Percentiles rank a stretch among this genome's conserved stretches.
Conservation (phyloP, 2,797 vertebrate species). For the Odontamblyopus rebecca region DNA sequence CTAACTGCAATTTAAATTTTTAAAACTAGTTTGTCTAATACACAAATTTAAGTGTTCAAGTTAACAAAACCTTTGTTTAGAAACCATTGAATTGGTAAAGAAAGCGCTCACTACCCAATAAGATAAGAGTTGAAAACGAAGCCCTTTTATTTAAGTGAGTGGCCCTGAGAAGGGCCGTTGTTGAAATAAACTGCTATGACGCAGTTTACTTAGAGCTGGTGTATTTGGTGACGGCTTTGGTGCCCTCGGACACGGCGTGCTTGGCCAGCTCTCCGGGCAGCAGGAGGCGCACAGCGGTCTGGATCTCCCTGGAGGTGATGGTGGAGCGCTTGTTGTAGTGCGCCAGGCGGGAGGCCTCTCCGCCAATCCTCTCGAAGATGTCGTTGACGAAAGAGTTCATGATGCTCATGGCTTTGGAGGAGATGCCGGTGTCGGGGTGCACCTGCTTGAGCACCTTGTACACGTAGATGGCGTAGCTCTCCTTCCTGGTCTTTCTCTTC, state of each 20-base stretch:
- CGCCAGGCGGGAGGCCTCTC: constrained; percentile 76
- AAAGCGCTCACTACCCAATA: too few relatives aligned
- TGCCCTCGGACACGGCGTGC: constrained; percentile 72
- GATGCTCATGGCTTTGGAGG: constrained; percentile 75
- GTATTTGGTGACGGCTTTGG: constrained; percentile 7
- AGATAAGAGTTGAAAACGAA: too few relatives aligned
- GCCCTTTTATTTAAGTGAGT: background rate
- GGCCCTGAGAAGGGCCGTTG: background rate
- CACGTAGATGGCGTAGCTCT: constrained; percentile 45
- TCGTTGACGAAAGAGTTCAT: constrained; percentile 83
- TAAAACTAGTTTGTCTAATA: too few relatives aligned
- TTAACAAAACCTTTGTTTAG: too few relatives aligned
- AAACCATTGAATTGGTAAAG: too few relatives aligned
- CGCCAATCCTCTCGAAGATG: constrained; percentile 80
- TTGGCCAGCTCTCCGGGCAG: constrained; percentile 78
- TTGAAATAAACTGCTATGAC: accelerated
- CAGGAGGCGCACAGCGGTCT: constrained; percentile 76
- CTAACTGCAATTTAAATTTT: too few relatives aligned
- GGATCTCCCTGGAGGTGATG: constrained; percentile 79
- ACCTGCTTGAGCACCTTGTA: constrained; percentile 65
- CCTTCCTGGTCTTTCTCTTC: constrained; percentile 40
- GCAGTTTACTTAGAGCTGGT: constrained; percentile 9
- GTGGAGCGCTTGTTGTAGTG: constrained; percentile 82
- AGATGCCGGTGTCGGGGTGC: constrained; percentile 67
- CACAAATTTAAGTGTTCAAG: too few relatives aligned